Evolutionary conservation across 2,888 invertebrate species (phyloP).

Genomic region (Orgyia antiqua): DNA sequence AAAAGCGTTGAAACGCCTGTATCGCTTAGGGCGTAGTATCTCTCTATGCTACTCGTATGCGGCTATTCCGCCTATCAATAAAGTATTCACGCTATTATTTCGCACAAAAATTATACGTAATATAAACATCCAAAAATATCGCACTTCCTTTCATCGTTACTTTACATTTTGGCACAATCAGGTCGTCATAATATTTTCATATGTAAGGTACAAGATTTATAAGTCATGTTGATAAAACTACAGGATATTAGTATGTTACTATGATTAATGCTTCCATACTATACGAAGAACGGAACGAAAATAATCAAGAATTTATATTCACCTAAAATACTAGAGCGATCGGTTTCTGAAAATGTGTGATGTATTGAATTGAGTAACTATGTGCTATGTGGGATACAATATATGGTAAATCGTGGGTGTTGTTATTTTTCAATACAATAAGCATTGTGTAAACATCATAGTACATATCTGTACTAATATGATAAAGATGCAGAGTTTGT

Average conservation of each 20-base stretch:
- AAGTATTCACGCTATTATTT: not conserved
- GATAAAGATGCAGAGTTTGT: too few relatives aligned
- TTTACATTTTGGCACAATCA: constrained; percentile 12
- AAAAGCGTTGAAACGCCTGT: too few relatives aligned
- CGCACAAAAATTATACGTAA: not conserved
- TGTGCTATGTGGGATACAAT: too few relatives aligned
- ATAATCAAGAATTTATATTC: constrained; percentile 6
- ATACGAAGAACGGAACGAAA: constrained; percentile 8
- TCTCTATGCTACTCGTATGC: too few relatives aligned
- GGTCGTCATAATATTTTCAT: constrained; percentile 29
- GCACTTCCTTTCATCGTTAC: constrained; percentile 14
- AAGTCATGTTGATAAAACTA: constrained; percentile 26
- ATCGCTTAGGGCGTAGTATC: too few relatives aligned
- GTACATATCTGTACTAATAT: too few relatives aligned
- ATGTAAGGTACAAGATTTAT: constrained; percentile 14
- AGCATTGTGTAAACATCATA: too few relatives aligned
- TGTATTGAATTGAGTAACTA: too few relatives aligned
- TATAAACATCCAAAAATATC: not conserved
- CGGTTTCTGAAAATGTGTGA: not conserved
- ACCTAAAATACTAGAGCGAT: constrained; percentile 2
- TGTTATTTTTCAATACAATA: too few relatives aligned
- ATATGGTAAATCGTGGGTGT: too few relatives aligned
- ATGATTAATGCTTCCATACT: constrained; percentile 28
- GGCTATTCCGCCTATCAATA: too few relatives aligned
- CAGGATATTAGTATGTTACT: constrained; percentile 25